These are phyloP conservation scores for Poeciliopsis paucimaculata DNA, from an alignment of 2,797 vertebrate genomes.

Conservation along the genomic window DNA sequence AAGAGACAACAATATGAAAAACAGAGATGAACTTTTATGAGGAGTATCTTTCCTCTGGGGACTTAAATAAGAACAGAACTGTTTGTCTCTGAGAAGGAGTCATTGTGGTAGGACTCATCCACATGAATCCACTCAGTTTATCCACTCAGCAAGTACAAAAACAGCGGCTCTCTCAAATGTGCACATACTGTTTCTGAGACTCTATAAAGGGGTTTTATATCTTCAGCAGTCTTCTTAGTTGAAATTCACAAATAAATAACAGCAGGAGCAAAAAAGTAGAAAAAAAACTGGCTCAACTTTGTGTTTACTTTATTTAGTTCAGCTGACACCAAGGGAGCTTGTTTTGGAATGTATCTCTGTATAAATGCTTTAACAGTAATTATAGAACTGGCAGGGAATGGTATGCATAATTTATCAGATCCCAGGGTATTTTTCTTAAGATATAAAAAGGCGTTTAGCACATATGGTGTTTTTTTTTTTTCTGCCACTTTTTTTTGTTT, in stretches of 20 bases:
- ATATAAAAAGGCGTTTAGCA: conserved; percentile 4
- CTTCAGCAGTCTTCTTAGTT: conserved; percentile 15
- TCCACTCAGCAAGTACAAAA: conserved; percentile 41
- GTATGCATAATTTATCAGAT: conserved; percentile 15
- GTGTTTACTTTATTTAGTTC: conserved; percentile 23
- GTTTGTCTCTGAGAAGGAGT: conserved; percentile 50
- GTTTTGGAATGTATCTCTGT: conserved; percentile 14
- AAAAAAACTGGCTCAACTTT: conserved; percentile 4
- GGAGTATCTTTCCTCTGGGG: conserved; percentile 44
- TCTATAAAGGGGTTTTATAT: conserved; percentile 17
- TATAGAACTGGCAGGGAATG: conserved; percentile 16
- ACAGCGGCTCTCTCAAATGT: conserved; percentile 54
- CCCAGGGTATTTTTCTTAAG: conserved; percentile 23
- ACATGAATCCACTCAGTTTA: conserved; percentile 69
- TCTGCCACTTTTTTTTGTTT: conserved; percentile 16
- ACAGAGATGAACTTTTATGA: conserved; percentile 18
- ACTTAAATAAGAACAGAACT: conserved; percentile 58
- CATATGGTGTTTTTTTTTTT: conserved; percentile 33
- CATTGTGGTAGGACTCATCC: conserved; percentile 65
- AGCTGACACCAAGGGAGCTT: conserved; percentile 7
- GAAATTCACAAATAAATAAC: conserved; percentile 29
- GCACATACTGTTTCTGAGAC: conserved; percentile 55
- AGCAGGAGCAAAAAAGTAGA: no score
- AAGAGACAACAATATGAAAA: conserved; percentile 21
- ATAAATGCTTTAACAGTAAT: conserved; percentile 21